A percentile compares a stretch with the other conserved stretches of the same genome.
phyloP scores from a whole-genome alignment of 2,888 invertebrate genomes.

The Saturnia japonica region DNA sequence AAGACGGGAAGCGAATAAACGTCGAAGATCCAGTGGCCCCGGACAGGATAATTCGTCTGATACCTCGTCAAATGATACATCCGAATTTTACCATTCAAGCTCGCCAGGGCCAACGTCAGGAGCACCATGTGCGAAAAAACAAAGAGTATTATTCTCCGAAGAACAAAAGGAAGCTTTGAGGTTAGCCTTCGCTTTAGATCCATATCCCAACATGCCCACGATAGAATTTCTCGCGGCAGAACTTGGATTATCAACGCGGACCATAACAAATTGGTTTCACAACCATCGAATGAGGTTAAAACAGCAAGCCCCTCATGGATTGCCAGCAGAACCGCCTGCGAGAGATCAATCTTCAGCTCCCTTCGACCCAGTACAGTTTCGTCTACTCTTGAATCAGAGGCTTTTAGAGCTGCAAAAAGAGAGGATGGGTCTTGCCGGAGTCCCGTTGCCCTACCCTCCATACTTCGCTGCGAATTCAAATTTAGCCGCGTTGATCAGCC shows the following conservation, averaged over 20 bases:
- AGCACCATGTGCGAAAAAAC: constrained; percentile 94
- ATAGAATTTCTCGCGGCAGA: constrained; percentile 97
- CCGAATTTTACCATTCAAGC: constrained; percentile 93
- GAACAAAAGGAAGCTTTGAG: constrained; percentile 98
- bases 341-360: constrained; percentile 88
- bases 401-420: constrained; percentile 94
- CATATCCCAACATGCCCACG: constrained; percentile 97
- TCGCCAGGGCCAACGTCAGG: constrained; percentile 89
- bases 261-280: constrained; percentile 99
- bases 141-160: constrained; percentile 97
- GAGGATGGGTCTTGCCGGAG: constrained; percentile 88
- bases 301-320: constrained; percentile 92
- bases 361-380: constrained; percentile 96
- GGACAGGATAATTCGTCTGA: constrained; percentile 94
- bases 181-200: constrained; percentile 96
- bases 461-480: constrained; percentile 90
- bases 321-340: constrained; percentile 87
- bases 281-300: constrained; percentile 99
- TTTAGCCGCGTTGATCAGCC: constrained; percentile 88
- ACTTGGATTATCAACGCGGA: constrained; percentile 94
- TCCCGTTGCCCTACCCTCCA: constrained; percentile 88
- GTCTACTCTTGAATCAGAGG: constrained; percentile 93
- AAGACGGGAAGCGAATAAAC: constrained; percentile 94
- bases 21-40: constrained; percentile 91
- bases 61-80: constrained; percentile 93